Evolutionary conservation across 1,140 invertebrate genomes (phyloP), one percentile per base, ranked within the genome.

Genomic region (Drosophila santomea): DNA sequence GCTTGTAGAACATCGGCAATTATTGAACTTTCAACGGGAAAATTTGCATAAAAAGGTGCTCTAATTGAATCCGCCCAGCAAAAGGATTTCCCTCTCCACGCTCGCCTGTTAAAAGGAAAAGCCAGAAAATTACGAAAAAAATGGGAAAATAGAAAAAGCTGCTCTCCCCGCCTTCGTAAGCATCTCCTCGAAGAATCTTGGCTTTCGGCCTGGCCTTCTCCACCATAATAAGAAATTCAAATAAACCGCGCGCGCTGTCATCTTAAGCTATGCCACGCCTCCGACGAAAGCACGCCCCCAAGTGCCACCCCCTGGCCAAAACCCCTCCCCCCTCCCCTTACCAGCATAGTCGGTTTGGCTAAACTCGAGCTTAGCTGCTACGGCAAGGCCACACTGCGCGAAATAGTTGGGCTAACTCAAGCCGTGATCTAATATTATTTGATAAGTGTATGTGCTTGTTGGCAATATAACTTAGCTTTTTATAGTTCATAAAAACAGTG

Each of bases 221-320:
- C 68, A 60, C 64, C 80, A 74, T 89, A 89, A 89, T 89, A 89
- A 90, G 85, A 89, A 89, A 89, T 89, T 90, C 84, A 89, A 89
- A 89, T 89, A 90, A 89, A 90, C 84, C 84, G 84, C 84, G 85
- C 77, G 80, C 74, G 84, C 84, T 89, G 84, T 89, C 84, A 89
- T 89, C 85, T 89, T 89, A 89, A 90, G 85, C 84, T 80, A 74
- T 89, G 77, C 84, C 85, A 89, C 85, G 85, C 84, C 83, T 75
- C 45, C 69, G 41, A 74, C 78, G 45, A 59, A 48, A 60, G 43
- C 78, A 86, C 82, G 82, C 83, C 79, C 71, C 54, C 47, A 68
- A 61, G 56, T 43, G 52, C 36, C 62, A 56, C 35, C 63, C 41
- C 25, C 36, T n/a, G 28, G 15, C 58, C 20, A 14, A 28, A 20